Evolutionary conservation across 2,113 vertebrate genomes (phyloP).

Genomic region (Hyaena hyaena): DNA sequence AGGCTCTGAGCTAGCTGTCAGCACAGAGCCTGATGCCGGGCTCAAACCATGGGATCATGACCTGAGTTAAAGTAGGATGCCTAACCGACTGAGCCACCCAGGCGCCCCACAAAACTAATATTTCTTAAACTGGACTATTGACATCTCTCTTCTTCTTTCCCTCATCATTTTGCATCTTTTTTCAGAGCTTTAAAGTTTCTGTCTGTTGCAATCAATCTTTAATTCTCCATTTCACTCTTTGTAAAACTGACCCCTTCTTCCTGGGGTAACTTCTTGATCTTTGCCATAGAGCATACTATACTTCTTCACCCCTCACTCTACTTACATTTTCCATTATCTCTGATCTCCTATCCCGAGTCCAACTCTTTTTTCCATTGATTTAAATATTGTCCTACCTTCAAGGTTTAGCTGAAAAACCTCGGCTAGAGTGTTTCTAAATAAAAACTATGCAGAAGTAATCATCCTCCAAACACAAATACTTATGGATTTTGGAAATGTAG

Average conservation of each 20-base stretch:
- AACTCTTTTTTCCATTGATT: neutral
- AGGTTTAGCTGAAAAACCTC: neutral
- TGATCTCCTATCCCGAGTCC: neutral
- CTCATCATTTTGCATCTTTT: neutral
- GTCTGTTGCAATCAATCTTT: neutral
- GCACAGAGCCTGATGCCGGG: too few species aligned
- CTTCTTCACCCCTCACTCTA: neutral
- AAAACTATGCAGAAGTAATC: neutral
- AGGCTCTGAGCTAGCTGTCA: too few species aligned
- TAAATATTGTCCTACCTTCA: neutral
- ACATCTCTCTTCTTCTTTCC: neutral
- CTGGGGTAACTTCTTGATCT: neutral
- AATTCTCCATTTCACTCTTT: neutral
- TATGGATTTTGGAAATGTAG: neutral
- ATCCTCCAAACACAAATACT: neutral
- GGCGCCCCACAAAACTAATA: neutral
- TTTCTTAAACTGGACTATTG: neutral
- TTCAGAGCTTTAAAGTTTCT: neutral
- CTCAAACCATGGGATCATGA: too few species aligned
- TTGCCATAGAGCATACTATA: neutral
- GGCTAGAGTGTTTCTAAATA: neutral
- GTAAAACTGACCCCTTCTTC: neutral
- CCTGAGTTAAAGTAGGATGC: too few species aligned
- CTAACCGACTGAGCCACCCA: too few species aligned
- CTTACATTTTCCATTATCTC: neutral